These are phyloP conservation scores for Smutsia temminckii DNA, from an alignment of 2,797 vertebrate genomes.

Conservation along the genomic window DNA sequence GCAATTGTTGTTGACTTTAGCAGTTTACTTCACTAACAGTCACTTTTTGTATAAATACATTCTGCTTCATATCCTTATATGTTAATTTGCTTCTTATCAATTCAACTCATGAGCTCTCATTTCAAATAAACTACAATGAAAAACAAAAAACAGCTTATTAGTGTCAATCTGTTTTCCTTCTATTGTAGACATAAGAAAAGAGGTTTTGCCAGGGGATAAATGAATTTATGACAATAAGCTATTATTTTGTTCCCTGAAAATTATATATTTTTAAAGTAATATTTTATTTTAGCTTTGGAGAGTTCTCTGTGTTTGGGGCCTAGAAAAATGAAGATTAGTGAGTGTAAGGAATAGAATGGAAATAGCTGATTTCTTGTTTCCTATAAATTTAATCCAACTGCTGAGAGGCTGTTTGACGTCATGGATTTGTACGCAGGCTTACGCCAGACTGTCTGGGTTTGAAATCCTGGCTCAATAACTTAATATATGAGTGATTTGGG, in stretches of 20 bases:
- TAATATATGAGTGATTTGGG: neutral
- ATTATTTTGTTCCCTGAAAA: slow-evolving; percentile 53
- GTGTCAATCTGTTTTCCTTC: slow-evolving; percentile 71
- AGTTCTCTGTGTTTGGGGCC: neutral
- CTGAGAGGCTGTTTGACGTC: neutral
- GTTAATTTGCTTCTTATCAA: slow-evolving; percentile 75
- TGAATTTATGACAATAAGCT: slow-evolving; percentile 31
- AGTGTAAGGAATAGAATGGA: neutral
- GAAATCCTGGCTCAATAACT: neutral
- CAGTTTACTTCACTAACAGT: slow-evolving; percentile 72
- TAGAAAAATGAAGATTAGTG: slow-evolving; percentile 30
- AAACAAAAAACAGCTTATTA: slow-evolving; percentile 77
- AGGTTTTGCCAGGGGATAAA: slow-evolving; percentile 59
- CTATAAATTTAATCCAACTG: neutral
- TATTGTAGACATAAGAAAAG: slow-evolving; percentile 54
- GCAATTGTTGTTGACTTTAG: slow-evolving; percentile 72
- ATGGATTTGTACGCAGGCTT: neutral
- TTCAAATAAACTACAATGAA: slow-evolving; percentile 76
- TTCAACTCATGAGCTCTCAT: slow-evolving; percentile 67
- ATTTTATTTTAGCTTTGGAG: slow-evolving; percentile 24
- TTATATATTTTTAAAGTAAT: slow-evolving; percentile 20
- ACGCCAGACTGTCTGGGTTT: neutral
- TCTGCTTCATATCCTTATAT: slow-evolving; percentile 75
- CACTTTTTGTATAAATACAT: slow-evolving; percentile 75
- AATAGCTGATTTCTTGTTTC: neutral